Evolutionary conservation across 2,113 vertebrate species (phyloP).

Genomic region (Recurvirostra avosetta): DNA sequence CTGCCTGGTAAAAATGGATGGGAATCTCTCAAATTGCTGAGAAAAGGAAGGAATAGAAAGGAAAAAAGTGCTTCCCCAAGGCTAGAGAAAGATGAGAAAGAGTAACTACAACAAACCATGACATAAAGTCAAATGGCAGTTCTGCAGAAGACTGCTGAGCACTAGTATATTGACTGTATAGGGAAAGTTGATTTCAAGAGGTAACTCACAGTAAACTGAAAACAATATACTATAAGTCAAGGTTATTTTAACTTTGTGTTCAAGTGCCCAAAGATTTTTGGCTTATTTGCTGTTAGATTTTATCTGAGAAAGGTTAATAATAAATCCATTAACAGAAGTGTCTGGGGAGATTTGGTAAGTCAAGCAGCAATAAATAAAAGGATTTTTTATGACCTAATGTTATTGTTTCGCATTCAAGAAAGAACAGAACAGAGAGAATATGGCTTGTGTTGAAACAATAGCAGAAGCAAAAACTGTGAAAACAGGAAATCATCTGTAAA

Average conservation of each 20-base stretch:
- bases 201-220: neutral
- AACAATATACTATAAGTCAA: neutral
- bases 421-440: neutral
- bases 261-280: neutral
- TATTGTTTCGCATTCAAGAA: neutral
- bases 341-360: neutral
- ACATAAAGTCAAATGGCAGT: neutral
- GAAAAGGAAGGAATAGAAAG: neutral
- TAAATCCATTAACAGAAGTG: neutral
- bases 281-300: neutral
- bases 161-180: neutral
- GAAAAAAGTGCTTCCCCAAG: neutral
- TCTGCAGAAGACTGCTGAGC: neutral
- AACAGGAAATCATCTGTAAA: neutral
- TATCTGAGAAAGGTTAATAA: neutral
- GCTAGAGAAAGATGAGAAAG: neutral
- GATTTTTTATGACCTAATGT: neutral
- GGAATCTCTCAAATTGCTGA: neutral
- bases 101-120: neutral
- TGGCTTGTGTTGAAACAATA: neutral
- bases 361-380: neutral
- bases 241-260: conserved; percentile 4
- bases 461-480: neutral
- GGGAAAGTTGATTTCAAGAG: neutral
- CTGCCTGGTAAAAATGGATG: neutral